Evolutionary conservation across 2,113 vertebrate genomes (phyloP).

Genomic region (Chlorocebus sabaeus): DNA sequence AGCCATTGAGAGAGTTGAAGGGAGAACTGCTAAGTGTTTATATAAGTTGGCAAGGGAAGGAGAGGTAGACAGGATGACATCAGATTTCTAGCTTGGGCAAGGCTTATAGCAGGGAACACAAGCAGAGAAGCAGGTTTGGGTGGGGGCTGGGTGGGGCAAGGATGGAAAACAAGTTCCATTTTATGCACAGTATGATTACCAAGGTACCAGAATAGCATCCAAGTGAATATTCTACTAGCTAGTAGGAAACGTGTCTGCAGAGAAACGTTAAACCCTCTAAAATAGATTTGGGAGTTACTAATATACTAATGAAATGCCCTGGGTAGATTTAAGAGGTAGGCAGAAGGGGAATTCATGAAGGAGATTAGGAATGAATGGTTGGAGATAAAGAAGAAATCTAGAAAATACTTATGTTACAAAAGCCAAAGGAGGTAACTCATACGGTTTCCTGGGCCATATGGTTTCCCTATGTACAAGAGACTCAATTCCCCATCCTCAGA

Average conservation of each 20-base stretch:
- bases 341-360: neutral
- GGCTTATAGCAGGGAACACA: neutral
- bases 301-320: neutral
- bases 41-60: neutral
- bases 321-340: neutral
- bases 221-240: neutral
- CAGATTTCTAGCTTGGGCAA: neutral
- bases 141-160: no score
- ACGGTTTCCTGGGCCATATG: no score
- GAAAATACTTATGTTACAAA: neutral
- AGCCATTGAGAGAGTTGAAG: neutral
- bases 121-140: constrained; percentile 4
- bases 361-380: neutral
- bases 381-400: neutral
- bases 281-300: neutral
- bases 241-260: neutral
- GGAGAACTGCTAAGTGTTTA: neutral
- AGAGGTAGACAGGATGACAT: neutral
- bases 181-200: neutral
- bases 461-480: no score
- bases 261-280: neutral
- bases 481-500: no score
- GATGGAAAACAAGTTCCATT: neutral
- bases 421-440: neutral
- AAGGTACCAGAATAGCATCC: neutral